Conservation (phyloP, 2,113 vertebrate genomes). For the Prionailurus viverrinus region DNA sequence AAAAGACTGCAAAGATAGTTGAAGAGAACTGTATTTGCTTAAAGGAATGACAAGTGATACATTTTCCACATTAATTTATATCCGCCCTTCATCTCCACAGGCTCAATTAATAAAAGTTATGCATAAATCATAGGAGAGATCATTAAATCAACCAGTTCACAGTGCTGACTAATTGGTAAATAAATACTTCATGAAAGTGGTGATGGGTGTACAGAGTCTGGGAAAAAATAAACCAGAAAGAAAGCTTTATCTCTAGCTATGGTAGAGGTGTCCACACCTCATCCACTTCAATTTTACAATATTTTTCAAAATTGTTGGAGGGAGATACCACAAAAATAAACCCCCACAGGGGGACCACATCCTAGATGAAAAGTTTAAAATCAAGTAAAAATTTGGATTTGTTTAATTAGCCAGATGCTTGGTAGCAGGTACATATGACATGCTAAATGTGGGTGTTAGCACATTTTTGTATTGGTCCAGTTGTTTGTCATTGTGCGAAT, state of each 20-base stretch:
- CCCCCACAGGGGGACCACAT: not conserved
- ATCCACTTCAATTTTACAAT: slow-evolving; percentile 7
- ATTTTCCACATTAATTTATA: slow-evolving; percentile 86
- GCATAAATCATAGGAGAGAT: slow-evolving; percentile 87
- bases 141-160: slow-evolving; percentile 87
- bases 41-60: slow-evolving; percentile 79
- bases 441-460: not conserved
- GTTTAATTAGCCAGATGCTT: slow-evolving; percentile 30
- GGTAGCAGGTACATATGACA: not conserved
- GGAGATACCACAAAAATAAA: not conserved
- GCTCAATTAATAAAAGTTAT: slow-evolving; percentile 86
- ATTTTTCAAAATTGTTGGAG: not conserved
- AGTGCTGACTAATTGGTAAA: slow-evolving; percentile 88
- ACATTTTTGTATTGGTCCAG: not conserved
- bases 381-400: slow-evolving; percentile 57
- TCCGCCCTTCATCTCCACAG: slow-evolving; percentile 85
- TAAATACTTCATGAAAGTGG: slow-evolving; percentile 83
- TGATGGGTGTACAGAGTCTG: slow-evolving; percentile 78
- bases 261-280: not conserved
- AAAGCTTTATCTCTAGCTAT: slow-evolving; percentile 23
- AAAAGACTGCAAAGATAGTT: slow-evolving; percentile 33
- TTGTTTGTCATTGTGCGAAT: not conserved
- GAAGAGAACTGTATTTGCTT: slow-evolving; percentile 74
- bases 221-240: not conserved
- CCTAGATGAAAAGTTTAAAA: slow-evolving; percentile 54